A percentile compares a stretch with the other conserved stretches of the same genome.
Evolutionary conservation across 2,797 vertebrate species (phyloP).

Genomic region (Knipowitschia caucasica): DNA sequence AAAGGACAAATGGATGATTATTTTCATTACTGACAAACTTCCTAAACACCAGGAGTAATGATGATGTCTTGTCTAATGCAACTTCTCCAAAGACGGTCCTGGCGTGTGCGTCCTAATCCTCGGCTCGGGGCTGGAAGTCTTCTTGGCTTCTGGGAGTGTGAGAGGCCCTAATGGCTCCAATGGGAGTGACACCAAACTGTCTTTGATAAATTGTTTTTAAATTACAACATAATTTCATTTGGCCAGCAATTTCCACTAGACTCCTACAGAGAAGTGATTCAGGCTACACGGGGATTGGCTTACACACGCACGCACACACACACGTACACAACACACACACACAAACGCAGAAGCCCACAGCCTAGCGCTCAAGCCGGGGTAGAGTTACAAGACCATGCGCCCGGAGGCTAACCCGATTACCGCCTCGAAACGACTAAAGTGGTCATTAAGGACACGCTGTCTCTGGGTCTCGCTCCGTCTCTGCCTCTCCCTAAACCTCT

Average conservation of each 20-base stretch:
- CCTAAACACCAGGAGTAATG: neutral
- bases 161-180: constrained; percentile 67
- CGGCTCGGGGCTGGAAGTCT: constrained; percentile 38
- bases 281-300: constrained; percentile 56
- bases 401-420: constrained; percentile 76
- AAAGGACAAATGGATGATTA: neutral
- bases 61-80: neutral
- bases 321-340: constrained; percentile 23
- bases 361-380: constrained; percentile 70
- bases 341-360: constrained; percentile 53
- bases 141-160: constrained; percentile 54
- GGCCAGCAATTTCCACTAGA: constrained; percentile 67
- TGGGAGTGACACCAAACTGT: constrained; percentile 73
- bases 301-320: constrained; percentile 33
- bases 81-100: constrained; percentile 11
- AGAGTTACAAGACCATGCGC: constrained; percentile 80
- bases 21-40: neutral
- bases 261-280: constrained; percentile 65
- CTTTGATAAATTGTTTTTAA: constrained; percentile 77
- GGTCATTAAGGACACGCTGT: constrained; percentile 77
- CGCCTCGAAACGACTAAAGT: constrained; percentile 79
- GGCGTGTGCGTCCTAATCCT: neutral
- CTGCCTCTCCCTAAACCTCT: constrained; percentile 34
- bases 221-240: constrained; percentile 74
- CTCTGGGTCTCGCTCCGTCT: constrained; percentile 36